These are phyloP conservation scores for Nannoperca obscura DNA, from an alignment of 2,797 vertebrate genomes.

Conservation along the genomic window DNA sequence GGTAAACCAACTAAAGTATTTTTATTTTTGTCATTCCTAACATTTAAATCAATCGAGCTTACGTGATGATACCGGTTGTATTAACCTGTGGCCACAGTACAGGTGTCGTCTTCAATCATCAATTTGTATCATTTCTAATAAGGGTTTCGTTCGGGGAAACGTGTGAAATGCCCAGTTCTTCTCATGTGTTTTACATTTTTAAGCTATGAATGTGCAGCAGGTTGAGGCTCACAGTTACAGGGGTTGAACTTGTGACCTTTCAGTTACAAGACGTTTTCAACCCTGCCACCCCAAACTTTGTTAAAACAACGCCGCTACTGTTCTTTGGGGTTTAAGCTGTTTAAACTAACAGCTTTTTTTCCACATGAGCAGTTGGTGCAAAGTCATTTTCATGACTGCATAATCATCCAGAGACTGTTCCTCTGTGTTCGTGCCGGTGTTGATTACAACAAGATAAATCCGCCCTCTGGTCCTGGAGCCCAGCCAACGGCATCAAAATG, in stretches of 20 bases:
- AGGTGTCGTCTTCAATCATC: neutral
- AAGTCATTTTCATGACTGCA: slow-evolving; percentile 50
- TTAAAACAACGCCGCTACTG: neutral
- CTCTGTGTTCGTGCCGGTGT: slow-evolving; percentile 29
- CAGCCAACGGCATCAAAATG: slow-evolving; percentile 51
- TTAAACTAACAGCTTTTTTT: slow-evolving; percentile 23
- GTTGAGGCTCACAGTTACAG: neutral
- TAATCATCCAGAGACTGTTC: slow-evolving; percentile 38
- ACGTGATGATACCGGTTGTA: neutral
- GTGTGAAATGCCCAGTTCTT: neutral
- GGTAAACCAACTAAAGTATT: neutral
- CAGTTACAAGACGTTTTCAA: neutral
- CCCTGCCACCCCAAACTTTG: neutral
- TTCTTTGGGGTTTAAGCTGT: neutral
- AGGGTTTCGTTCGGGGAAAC: neutral
- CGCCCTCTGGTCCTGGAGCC: slow-evolving; percentile 14
- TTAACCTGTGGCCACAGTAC: neutral
- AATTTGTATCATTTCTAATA: too few species aligned
- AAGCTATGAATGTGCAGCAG: neutral
- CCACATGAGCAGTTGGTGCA: slow-evolving; percentile 25
- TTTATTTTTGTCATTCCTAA: neutral
- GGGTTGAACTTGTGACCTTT: neutral
- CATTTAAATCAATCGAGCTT: neutral
- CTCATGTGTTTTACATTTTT: neutral
- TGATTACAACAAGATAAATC: slow-evolving; percentile 46